Evolutionary conservation across 2,797 vertebrate species (phyloP).

Genomic region (Kryptopterus vitreolus): DNA sequence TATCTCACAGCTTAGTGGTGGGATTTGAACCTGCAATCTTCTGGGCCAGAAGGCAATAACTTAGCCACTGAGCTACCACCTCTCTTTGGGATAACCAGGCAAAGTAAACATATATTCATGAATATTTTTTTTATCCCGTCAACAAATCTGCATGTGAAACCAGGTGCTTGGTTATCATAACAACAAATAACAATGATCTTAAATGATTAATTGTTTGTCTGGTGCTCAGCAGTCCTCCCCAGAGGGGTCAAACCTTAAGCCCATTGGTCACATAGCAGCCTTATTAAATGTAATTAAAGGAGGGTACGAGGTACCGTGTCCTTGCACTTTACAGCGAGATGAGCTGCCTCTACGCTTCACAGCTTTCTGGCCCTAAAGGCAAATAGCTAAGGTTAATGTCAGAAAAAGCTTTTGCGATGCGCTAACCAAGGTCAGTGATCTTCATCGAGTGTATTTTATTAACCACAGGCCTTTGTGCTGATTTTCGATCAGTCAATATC

Average conservation of each 20-base stretch:
- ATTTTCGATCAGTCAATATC: background rate
- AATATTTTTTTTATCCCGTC: background rate
- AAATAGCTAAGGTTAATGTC: constrained; percentile 50
- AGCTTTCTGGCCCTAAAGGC: constrained; percentile 44
- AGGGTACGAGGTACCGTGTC: constrained; percentile 40
- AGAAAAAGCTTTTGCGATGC: constrained; percentile 30
- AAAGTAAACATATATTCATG: constrained; percentile 19
- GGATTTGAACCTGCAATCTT: too few relatives aligned
- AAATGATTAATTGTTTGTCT: constrained; percentile 18
- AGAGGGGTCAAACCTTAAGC: constrained; percentile 31
- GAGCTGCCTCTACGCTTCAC: constrained; percentile 36
- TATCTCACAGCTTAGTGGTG: too few relatives aligned
- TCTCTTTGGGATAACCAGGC: too few relatives aligned
- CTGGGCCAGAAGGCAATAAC: too few relatives aligned
- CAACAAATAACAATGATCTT: constrained; percentile 4
- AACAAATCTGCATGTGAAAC: constrained; percentile 31
- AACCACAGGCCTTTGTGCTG: background rate
- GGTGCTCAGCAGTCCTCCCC: constrained; percentile 16
- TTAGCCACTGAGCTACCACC: too few relatives aligned
- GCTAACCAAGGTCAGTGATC: constrained; percentile 36
- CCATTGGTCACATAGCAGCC: constrained; percentile 44
- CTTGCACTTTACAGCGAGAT: constrained; percentile 51
- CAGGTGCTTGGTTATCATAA: background rate
- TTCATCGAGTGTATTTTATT: constrained; percentile 25
- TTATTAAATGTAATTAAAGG: constrained; percentile 50